phyloP scores from a whole-genome alignment of 2,888 invertebrate species.

The Hoplodrina blanda region DNA sequence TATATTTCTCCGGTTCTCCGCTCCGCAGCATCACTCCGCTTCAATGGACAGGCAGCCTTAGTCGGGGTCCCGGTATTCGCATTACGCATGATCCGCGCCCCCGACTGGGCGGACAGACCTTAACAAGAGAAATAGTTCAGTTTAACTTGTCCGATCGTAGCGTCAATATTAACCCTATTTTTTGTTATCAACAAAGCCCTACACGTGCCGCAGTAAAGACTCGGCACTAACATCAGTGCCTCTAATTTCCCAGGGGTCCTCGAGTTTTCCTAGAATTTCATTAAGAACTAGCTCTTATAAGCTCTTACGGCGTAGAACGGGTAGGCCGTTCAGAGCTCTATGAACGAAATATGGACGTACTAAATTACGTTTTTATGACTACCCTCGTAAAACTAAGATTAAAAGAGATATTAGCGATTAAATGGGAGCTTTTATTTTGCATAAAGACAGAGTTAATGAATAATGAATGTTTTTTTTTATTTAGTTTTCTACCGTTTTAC shows the following conservation, averaged over 20 bases:
- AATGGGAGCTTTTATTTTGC: slow-evolving; percentile 41
- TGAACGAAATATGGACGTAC: slow-evolving; percentile 36
- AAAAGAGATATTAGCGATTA: slow-evolving; percentile 46
- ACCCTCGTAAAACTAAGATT: slow-evolving; percentile 49
- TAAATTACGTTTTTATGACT: slow-evolving; percentile 51
- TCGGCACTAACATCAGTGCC: slow-evolving; percentile 25
- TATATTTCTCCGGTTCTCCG: too few species aligned
- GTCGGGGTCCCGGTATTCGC: too few species aligned
- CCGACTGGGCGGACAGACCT: too few species aligned
- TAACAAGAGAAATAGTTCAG: not conserved
- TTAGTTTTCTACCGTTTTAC: slow-evolving; percentile 16
- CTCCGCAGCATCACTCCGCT: too few species aligned
- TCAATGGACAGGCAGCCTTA: too few species aligned
- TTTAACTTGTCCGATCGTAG: slow-evolving; percentile 8
- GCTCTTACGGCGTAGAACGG: too few species aligned
- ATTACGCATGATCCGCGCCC: too few species aligned
- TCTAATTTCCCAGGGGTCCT: slow-evolving; percentile 57
- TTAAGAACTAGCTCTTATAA: slow-evolving; percentile 40
- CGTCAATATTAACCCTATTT: slow-evolving; percentile 9
- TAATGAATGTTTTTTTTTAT: slow-evolving; percentile 18
- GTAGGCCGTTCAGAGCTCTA: slow-evolving; percentile 35
- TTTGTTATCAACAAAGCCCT: not conserved
- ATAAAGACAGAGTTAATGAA: slow-evolving; percentile 23
- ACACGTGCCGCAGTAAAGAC: slow-evolving; percentile 28
- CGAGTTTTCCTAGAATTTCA: slow-evolving; percentile 60